phyloP scores from a whole-genome alignment of 1,140 invertebrate species.

The Anthonomus grandis region DNA sequence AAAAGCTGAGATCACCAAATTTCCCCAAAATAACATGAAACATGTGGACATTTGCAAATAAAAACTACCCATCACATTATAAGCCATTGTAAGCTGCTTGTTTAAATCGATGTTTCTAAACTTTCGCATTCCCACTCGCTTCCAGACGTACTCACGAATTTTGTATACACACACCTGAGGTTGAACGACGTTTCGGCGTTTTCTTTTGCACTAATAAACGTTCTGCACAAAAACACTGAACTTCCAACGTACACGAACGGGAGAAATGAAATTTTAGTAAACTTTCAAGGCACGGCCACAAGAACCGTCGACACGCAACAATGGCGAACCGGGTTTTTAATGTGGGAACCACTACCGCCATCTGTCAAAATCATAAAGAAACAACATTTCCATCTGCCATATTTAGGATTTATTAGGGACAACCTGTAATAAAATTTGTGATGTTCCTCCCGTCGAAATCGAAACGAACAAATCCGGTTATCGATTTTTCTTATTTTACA shows the following conservation, averaged over 20 bases:
- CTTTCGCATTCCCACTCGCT: neutral
- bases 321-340: conserved; percentile 46
- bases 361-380: conserved; percentile 20
- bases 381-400: neutral
- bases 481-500: too few species aligned
- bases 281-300: conserved; percentile 42
- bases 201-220: conserved; percentile 11
- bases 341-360: conserved; percentile 34
- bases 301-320: conserved; percentile 44
- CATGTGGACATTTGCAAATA: too few species aligned
- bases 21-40: too few species aligned
- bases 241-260: conserved; percentile 15
- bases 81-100: too few species aligned
- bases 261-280: conserved; percentile 33
- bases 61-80: too few species aligned
- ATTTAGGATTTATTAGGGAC: too few species aligned
- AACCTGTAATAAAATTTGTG: too few species aligned
- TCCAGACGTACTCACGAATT: neutral
- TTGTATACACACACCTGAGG: conserved; percentile 10
- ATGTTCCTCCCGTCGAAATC: too few species aligned
- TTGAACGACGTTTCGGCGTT: conserved; percentile 7
- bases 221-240: conserved; percentile 32
- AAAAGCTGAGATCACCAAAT: too few species aligned
- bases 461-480: too few species aligned
- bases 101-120: conserved; percentile 12